phyloP scores from a whole-genome alignment of 2,888 invertebrate genomes.

The Oscheius sp. region DNA sequence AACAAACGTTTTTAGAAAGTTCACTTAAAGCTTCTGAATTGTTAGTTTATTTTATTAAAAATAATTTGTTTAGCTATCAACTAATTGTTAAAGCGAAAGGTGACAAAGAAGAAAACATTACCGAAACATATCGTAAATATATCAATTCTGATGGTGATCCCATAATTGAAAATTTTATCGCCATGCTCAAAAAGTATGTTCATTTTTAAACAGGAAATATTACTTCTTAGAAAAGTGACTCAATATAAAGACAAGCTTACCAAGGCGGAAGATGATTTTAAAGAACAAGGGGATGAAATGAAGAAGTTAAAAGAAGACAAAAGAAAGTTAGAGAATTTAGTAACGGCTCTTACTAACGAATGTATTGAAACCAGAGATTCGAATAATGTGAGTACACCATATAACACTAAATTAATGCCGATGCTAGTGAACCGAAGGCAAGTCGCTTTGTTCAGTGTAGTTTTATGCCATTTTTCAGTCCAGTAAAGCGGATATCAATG shows the following conservation, averaged over 20 bases:
- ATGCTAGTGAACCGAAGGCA: not conserved
- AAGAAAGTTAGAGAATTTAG: not conserved
- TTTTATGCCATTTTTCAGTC: not conserved
- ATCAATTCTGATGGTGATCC: not conserved
- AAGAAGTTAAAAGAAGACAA: not conserved
- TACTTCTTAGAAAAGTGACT: not conserved
- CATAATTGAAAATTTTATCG: not conserved
- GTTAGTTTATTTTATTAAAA: not conserved
- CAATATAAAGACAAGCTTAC: not conserved
- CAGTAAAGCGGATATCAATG: not conserved
- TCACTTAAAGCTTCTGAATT: conserved; percentile 1
- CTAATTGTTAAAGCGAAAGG: not conserved
- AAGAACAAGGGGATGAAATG: not conserved
- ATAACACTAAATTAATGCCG: not conserved
- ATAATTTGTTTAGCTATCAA: not conserved
- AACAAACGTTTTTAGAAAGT: no score
- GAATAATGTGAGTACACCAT: not conserved
- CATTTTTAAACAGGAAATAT: not conserved
- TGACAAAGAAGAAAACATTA: not conserved
- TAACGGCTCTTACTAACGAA: not conserved
- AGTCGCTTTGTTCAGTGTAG: not conserved
- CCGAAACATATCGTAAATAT: not conserved
- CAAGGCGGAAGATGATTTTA: no score
- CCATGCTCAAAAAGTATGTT: not conserved
- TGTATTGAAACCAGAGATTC: not conserved